These are phyloP conservation scores for Sitta europaea DNA, from an alignment of 2,113 vertebrate species.

Conservation along the genomic window DNA sequence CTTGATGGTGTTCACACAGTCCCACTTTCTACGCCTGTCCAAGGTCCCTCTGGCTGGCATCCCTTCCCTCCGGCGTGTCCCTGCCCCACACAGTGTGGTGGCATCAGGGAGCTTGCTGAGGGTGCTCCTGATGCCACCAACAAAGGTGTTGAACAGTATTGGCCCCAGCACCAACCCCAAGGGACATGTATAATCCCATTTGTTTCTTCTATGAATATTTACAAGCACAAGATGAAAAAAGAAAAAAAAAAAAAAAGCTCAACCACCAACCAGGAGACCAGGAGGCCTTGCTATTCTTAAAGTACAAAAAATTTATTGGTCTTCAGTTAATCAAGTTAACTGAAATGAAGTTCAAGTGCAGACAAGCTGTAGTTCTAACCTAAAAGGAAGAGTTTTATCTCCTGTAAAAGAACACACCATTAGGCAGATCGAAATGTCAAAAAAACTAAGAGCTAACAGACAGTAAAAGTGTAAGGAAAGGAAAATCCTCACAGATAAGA, in stretches of 20 bases:
- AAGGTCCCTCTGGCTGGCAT: neutral
- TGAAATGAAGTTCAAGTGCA: neutral
- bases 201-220: neutral
- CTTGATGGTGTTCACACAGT: too few relatives aligned
- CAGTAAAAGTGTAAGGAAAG: neutral
- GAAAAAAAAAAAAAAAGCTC: neutral
- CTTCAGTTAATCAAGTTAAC: neutral
- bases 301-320: neutral
- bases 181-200: neutral
- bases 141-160: neutral
- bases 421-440: neutral
- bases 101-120: neutral
- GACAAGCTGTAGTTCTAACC: neutral
- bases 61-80: neutral
- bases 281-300: neutral
- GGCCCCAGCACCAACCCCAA: fast-evolving
- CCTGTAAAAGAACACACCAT: neutral
- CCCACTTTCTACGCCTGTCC: neutral
- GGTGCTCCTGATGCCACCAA: fast-evolving
- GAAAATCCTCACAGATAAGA: neutral
- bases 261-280: too few relatives aligned
- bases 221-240: neutral
- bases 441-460: neutral
- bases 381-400: neutral
- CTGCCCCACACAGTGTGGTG: neutral